Evolutionary conservation across 2,888 invertebrate species (phyloP).

Genomic region (Volucella bombylans): DNA sequence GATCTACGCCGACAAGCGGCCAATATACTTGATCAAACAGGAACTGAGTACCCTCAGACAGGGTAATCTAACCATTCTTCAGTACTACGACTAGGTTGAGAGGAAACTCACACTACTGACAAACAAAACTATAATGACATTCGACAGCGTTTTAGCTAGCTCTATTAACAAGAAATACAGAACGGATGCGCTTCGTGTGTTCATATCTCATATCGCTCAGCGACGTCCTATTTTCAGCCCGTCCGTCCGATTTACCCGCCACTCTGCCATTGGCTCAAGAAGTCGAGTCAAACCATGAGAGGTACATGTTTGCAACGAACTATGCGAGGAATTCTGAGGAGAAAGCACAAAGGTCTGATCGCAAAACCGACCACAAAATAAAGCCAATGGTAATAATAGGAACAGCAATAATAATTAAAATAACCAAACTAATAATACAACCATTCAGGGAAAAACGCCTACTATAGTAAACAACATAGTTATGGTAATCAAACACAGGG

Average conservation of each 20-base stretch:
- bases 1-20: too few species aligned
- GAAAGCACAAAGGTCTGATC: constrained; percentile 22
- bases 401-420: constrained; percentile 22
- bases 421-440: constrained; percentile 15
- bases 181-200: too few species aligned
- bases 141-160: not conserved
- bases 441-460: constrained; percentile 17
- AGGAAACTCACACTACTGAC: too few species aligned
- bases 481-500: constrained; percentile 10
- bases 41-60: constrained; percentile 40
- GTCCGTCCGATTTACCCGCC: constrained; percentile 47
- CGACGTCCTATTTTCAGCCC: constrained; percentile 58
- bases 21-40: constrained; percentile 33
- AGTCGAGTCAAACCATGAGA: constrained; percentile 56
- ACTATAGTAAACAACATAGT: constrained; percentile 20
- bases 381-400: constrained; percentile 3
- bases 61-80: too few species aligned
- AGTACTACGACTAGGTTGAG: not conserved
- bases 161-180: too few species aligned
- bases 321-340: constrained; percentile 16
- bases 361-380: constrained; percentile 13
- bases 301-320: constrained; percentile 52
- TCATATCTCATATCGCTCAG: too few species aligned
- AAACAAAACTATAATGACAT: too few species aligned
- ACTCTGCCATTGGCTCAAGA: constrained; percentile 63